phyloP scores from a whole-genome alignment of 2,888 invertebrate species.

The Caenorhabditis virilis region DNA sequence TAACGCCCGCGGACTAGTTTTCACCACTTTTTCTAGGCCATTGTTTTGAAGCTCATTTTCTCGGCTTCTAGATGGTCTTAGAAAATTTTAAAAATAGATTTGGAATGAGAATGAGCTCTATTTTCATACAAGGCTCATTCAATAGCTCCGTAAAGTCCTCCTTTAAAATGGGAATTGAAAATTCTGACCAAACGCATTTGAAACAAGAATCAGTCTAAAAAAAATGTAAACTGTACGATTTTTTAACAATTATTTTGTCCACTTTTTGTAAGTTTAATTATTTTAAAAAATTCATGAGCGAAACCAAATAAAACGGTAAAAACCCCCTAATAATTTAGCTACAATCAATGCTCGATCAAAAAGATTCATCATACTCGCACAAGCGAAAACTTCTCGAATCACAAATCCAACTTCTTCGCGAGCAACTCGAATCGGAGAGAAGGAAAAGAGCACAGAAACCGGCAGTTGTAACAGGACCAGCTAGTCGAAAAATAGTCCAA shows the following conservation, averaged over 20 bases:
- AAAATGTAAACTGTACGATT: not conserved
- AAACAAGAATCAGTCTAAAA: too few species aligned
- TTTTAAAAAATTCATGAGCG: not conserved
- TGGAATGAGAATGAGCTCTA: too few species aligned
- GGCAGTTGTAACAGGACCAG: constrained; percentile 1
- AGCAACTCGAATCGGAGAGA: constrained; percentile 57
- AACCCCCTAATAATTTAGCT: constrained; percentile 36
- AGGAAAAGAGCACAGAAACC: constrained; percentile 29
- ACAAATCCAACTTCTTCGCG: constrained; percentile 53
- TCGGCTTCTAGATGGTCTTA: too few species aligned
- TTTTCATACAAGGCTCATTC: too few species aligned
- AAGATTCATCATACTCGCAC: constrained; percentile 50
- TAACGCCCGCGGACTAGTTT: too few species aligned
- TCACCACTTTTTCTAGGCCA: too few species aligned
- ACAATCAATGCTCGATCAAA: constrained; percentile 53
- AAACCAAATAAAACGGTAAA: not conserved
- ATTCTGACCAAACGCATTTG: too few species aligned
- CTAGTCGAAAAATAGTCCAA: constrained; percentile 12
- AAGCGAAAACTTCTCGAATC: constrained; percentile 53
- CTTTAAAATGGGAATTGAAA: too few species aligned
- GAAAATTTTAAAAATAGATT: too few species aligned
- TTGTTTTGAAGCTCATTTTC: too few species aligned
- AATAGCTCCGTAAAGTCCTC: too few species aligned
- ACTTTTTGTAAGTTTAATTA: not conserved
- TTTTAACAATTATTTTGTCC: not conserved